A percentile compares a stretch with the other conserved stretches of the same genome.
Conservation (phyloP, 2,797 vertebrate genomes). For the Ceryle rudis region DNA sequence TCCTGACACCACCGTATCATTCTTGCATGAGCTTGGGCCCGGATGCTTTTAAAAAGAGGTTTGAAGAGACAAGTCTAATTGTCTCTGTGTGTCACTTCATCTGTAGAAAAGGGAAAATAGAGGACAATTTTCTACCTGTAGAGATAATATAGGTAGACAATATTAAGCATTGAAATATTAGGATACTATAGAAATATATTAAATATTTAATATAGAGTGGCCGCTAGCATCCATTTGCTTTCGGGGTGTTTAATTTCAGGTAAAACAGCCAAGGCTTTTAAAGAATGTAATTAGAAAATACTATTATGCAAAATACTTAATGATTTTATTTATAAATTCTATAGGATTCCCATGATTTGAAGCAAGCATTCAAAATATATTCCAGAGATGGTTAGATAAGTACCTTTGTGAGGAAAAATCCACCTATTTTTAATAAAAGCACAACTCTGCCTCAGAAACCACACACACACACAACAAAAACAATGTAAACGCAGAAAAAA, state of each 20-base stretch:
- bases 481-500: neutral
- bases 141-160: neutral
- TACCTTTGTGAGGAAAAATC: neutral
- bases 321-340: neutral
- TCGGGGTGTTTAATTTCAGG: neutral
- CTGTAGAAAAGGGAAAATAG: neutral
- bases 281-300: neutral
- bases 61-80: neutral
- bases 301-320: neutral
- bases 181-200: neutral
- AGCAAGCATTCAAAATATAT: neutral
- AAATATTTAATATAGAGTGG: neutral
- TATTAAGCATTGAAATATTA: neutral
- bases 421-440: neutral
- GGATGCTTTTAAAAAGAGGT: neutral
- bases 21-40: neutral
- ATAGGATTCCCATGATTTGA: neutral
- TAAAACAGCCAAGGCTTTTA: neutral
- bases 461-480: fast-evolving
- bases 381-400: neutral
- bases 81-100: neutral
- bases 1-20: neutral
- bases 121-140: neutral
- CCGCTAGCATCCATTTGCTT: neutral
- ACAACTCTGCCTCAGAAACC: neutral